Evolutionary conservation across 23 tunicate genomes (phyloP), one percentile per base, ranked within the genome.

Genomic region (Phallusia fumigata): DNA sequence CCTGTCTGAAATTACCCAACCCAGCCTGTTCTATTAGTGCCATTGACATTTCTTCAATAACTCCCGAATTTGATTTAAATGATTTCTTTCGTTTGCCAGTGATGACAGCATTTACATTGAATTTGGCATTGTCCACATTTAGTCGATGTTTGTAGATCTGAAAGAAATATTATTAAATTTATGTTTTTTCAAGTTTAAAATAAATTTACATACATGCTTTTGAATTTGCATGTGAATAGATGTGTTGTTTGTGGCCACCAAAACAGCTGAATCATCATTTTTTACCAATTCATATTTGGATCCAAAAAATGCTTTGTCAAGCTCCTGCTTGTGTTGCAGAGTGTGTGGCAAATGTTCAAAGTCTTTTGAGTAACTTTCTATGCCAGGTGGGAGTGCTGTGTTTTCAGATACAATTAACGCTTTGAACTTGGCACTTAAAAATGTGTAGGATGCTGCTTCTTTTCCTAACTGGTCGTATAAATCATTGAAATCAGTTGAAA

Each of bases 281-380:
- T 78, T 87, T 26, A 88, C 74, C 30, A 75, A 31, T 21, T 85
- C 77, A 30, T 83, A 86, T 32, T 69, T 65, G 24, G 87, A 6
- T 32, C 85, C 82, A 84, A 74, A 89, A 75, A 85, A 94, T 16
- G 86, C 84, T 65, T 64, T 45, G n/a, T 94, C 90, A 30, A 87
- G 69, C 22, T 82, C 86, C 32, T 94, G 82, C 74, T 79, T 86
- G 18, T 84, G 86, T 30, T 86, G 85, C 19, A 65, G 33, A 2
- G 98, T 86, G 72, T 81, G 36, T 26, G 98, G 98, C 34, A 94
- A 77, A 83, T 94, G 88, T 50, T 89, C 98, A 79, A 89, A 94
- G 82, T 94, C 93, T 15, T 72, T 88, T 16, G 88, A 89, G 65
- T 94, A 94, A 64, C 50, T 65, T 80, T 89, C 98, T 32, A 94